Base-by-base conservation (phyloP, 2,888 invertebrate species). In the Parnassius mnemosyne region DNA sequence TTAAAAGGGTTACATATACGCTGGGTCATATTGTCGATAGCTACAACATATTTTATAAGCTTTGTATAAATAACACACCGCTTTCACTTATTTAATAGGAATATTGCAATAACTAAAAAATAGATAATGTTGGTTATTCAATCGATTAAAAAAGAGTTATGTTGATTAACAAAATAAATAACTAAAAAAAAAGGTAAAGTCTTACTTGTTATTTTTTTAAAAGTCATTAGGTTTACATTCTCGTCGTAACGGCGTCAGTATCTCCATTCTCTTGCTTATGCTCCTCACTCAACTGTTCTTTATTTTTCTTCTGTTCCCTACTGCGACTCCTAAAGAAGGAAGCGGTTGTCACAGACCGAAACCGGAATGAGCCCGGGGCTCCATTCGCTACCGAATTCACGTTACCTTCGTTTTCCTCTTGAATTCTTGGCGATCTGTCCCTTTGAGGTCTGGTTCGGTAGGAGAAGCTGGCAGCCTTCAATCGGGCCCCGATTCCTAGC, bases 401-500 rank as follows among this genome's bases (percentile, higher is more conserved):
- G 2, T 81, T 76, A 0, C 80, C 78, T 43, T 78, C 79, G 53
- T 71, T 75, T 9, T 78, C 74, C 53, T 84, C 79, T 50, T 68
- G 71, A 50, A 82, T 73, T 66, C 83, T 82, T 1, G 89, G 86
- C 0, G 88, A 85, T 3, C 79, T 76, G 42, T 85, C 87, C 7
- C 83, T 64, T 12, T 61, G 69, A 0, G 86, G 87, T 9, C 85
- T 71, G 3, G 82, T 77, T 9, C 83, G 77, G 69, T 83, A 84
- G 1, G 88, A 87, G 72, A 88, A 88, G 68, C 87, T 87, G 25
- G 87, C 85, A 3, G 88, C 87, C 69, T 88, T 73, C 16, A 87
- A 70, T 41, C 87, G 69, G 0, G 87, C 85, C 9, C 84, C 76
- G 53, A 83, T 70, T 2, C 85, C 84, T 46, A 78, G 65, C 57